These are phyloP conservation scores for Idaea aversata DNA, from an alignment of 2,888 invertebrate species.

Conservation along the genomic window DNA sequence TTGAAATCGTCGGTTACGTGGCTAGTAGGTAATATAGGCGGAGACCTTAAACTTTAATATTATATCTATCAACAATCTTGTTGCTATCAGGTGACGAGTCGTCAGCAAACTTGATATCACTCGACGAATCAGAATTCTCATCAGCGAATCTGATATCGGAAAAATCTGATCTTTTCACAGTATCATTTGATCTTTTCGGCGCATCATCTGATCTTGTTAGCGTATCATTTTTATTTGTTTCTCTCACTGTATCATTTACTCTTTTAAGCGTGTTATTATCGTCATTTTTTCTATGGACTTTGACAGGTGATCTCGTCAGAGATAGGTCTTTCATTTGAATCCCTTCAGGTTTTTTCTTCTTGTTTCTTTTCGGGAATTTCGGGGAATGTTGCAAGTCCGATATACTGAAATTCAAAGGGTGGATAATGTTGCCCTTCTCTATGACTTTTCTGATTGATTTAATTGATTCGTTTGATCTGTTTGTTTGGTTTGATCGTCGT, in stretches of 20 bases:
- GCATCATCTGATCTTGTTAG: slow-evolving; percentile 83
- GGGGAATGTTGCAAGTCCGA: slow-evolving; percentile 71
- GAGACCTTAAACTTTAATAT: slow-evolving; percentile 53
- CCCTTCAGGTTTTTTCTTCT: slow-evolving; percentile 56
- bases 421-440: slow-evolving; percentile 68
- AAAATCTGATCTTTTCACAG: slow-evolving; percentile 79
- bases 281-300: slow-evolving; percentile 58
- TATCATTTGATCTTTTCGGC: slow-evolving; percentile 82
- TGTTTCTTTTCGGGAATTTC: slow-evolving; percentile 54
- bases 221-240: slow-evolving; percentile 77
- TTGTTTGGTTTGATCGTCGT: slow-evolving; percentile 54
- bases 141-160: slow-evolving; percentile 87
- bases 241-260: slow-evolving; percentile 83
- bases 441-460: slow-evolving; percentile 58
- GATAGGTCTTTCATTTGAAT: slow-evolving; percentile 72
- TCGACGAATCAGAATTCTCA: slow-evolving; percentile 82
- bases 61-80: slow-evolving; percentile 62
- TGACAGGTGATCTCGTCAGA: slow-evolving; percentile 60
- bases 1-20: background rate
- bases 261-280: slow-evolving; percentile 79
- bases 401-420: slow-evolving; percentile 74
- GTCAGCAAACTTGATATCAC: slow-evolving; percentile 71
- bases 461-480: slow-evolving; percentile 62
- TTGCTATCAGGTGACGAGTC: slow-evolving; percentile 75
- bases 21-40: background rate